Conservation (phyloP, 1,140 invertebrate genomes). For the Drosophila watanabei region DNA sequence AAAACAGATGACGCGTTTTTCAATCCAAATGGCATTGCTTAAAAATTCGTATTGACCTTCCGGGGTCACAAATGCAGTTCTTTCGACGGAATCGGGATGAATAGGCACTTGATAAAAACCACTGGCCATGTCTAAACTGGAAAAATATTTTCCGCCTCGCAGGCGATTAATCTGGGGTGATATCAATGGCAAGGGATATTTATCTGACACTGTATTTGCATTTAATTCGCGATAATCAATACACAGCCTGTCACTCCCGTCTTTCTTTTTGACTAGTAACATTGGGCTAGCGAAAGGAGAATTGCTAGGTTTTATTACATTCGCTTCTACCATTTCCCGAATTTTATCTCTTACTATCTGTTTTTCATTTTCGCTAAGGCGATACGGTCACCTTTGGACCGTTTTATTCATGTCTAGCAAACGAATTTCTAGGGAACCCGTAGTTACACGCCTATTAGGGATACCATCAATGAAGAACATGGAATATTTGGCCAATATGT, state of each 20-base stretch:
- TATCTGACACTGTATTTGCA: neutral
- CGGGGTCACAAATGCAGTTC: neutral
- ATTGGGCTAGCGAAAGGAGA: neutral
- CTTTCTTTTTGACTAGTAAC: neutral
- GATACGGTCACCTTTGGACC: conserved; percentile 11
- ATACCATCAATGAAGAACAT: conserved; percentile 14
- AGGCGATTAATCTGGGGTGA: neutral
- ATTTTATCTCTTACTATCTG: conserved; percentile 9
- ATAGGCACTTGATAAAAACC: neutral
- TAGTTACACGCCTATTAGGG: conserved; percentile 3
- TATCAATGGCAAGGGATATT: neutral
- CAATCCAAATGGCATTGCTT: neutral
- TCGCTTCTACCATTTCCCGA: neutral
- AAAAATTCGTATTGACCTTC: neutral
- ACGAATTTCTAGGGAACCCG: conserved; percentile 23
- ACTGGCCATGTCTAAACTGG: neutral
- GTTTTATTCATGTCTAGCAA: conserved; percentile 18
- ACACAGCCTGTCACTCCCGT: conserved; percentile 2
- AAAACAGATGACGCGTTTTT: neutral
- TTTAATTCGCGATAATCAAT: conserved; percentile 6
- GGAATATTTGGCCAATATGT: conserved; percentile 9
- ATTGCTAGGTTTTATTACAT: conserved; percentile 1
- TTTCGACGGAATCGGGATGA: neutral
- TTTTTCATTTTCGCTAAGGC: neutral
- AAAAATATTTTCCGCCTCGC: neutral